phyloP scores from a whole-genome alignment of 1,140 invertebrate species.

The Leptinotarsa undecemlineata region DNA sequence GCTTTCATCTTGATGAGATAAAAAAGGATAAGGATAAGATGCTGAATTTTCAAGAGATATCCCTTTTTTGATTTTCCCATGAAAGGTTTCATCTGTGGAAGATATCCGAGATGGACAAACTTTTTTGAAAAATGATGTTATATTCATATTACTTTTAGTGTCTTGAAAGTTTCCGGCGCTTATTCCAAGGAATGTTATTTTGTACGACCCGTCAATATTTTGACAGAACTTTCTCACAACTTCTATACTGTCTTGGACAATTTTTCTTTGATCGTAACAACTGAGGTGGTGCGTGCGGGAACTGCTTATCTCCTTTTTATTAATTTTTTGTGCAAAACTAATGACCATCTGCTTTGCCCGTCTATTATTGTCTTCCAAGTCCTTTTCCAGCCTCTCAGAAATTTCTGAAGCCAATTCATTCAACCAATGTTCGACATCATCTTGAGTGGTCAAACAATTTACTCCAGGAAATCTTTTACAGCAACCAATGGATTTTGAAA shows the following conservation, averaged over 20 bases:
- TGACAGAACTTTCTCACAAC: conserved; percentile 64
- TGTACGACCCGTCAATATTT: conserved; percentile 47
- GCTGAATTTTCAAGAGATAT: no score
- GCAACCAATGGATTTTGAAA: conserved; percentile 93
- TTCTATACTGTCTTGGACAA: conserved; percentile 63
- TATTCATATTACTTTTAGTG: conserved; percentile 56
- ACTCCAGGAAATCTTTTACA: conserved; percentile 92
- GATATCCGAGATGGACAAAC: conserved; percentile 6
- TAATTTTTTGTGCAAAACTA: conserved; percentile 61
- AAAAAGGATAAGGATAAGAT: background rate
- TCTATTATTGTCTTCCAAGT: conserved; percentile 72
- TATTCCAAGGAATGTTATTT: conserved; percentile 71
- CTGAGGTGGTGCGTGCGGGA: conserved; percentile 62
- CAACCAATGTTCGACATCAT: conserved; percentile 81
- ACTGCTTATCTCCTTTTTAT: conserved; percentile 64
- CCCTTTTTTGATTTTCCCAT: background rate
- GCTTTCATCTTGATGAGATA: background rate
- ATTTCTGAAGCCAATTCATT: conserved; percentile 80
- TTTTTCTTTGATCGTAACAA: conserved; percentile 64
- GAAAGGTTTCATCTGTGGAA: background rate
- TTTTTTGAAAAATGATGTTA: conserved; percentile 64
- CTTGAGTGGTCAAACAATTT: conserved; percentile 70
- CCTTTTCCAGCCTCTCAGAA: conserved; percentile 80
- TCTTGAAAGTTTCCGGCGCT: conserved; percentile 80
- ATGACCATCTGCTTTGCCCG: conserved; percentile 68